Conservation (phyloP, 2,888 invertebrate genomes). For the Leucoptera coffeella region DNA sequence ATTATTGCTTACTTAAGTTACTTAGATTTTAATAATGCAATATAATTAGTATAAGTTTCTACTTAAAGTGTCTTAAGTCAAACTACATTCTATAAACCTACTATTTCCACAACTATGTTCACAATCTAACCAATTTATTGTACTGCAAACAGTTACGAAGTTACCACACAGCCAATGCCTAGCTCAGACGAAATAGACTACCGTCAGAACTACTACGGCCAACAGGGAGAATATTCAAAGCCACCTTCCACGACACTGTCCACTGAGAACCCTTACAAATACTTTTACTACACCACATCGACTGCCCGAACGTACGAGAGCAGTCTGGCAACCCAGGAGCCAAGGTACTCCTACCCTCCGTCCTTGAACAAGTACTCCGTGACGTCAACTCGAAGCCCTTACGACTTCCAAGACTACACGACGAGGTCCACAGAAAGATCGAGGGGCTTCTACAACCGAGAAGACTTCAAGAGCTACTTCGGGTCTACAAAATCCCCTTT, state of each 20-base stretch:
- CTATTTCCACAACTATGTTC: no score
- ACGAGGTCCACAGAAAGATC: slow-evolving; percentile 18
- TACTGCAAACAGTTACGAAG: slow-evolving; percentile 43
- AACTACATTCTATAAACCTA: no score
- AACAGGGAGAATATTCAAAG: slow-evolving; percentile 11
- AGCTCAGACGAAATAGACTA: slow-evolving; percentile 15
- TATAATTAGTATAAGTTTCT: no score
- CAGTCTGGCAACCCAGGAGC: slow-evolving; percentile 19
- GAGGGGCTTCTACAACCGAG: slow-evolving; percentile 33
- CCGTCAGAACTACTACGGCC: slow-evolving; percentile 13
- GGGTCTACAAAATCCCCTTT: slow-evolving; percentile 50
- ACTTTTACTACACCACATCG: slow-evolving; percentile 10
- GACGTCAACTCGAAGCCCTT: slow-evolving; percentile 51
- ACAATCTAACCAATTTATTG: no score
- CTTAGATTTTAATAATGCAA: no score
- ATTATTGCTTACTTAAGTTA: no score
- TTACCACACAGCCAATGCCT: slow-evolving; percentile 34
- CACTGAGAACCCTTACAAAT: slow-evolving; percentile 14
- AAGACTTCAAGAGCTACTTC: slow-evolving; percentile 25
- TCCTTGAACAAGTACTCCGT: slow-evolving; percentile 33
- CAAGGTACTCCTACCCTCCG: slow-evolving; percentile 19
- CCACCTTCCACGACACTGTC: slow-evolving; percentile 7
- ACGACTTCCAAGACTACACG: slow-evolving; percentile 41
- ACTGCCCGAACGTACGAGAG: slow-evolving; percentile 13
- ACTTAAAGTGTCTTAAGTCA: no score